Evolutionary conservation across 2,888 invertebrate species (phyloP), one percentile per base, ranked within the genome.

Genomic region (Spisula subtruncata): DNA sequence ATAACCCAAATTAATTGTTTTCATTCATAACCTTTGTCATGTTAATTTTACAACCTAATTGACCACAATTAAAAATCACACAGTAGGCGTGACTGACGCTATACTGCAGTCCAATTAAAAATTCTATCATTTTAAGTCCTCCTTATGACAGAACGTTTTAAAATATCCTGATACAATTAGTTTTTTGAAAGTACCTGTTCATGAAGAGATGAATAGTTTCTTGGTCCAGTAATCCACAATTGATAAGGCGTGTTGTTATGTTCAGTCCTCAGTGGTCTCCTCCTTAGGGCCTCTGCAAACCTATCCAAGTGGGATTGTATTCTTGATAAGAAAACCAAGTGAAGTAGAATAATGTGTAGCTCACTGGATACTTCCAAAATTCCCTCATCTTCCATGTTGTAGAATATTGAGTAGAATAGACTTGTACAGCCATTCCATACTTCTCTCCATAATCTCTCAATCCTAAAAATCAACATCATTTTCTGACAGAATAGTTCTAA

Each of bases 401-500:
- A 87, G 66, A 91, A 91, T 18, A 91, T 48, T 20, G 83, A 29
- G 80, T 91, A 89, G 60, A 86, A 91, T 32, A 82, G 66, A 14
- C 66, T 41, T 81, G 86, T 88, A 46, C 32, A 83, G 81, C 91
- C 86, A 84, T 29, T 54, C 89, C 91, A 89, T 29, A 91, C 12
- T n/a, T 91, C 91, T 60, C 91, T 83, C 88, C 89, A 91, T 35
- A 91, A 60, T 29, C 89, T 14, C 56, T 87, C 87, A 75, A 87
- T 87, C 79, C 87, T 87, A 32, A 75, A 75, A 83, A 41, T 32
- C 18, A 16, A 20, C n/a, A 80, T 54, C 25, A 79, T 51, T 85
- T 75, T 82, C 1, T 25, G 6, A 82, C 2, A 82, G 51, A 82
- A 10, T 29, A 48, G 51, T 81, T 81, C 41, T 8, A 41, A 41